A percentile compares a stretch with the other conserved stretches of the same genome.
phyloP scores from a whole-genome alignment of 2,888 invertebrate genomes.

The Andrena marginata region DNA sequence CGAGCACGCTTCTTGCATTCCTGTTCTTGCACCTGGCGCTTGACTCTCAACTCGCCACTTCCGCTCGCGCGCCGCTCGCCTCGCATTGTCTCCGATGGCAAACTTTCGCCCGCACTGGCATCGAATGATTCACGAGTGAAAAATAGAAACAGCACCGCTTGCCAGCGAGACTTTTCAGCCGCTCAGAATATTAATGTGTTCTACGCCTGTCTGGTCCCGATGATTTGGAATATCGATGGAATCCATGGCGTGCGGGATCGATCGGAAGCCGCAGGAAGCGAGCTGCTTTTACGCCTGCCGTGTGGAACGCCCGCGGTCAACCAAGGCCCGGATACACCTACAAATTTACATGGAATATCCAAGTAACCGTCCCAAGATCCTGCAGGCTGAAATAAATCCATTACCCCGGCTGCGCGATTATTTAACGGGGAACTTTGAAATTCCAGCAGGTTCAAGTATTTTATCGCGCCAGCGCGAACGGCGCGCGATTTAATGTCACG shows the following conservation, averaged over 20 bases:
- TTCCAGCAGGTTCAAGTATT: conserved; percentile 5
- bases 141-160: background rate
- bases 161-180: background rate
- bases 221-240: background rate
- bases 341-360: conserved; percentile 32
- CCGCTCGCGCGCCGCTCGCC: conserved; percentile 8
- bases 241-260: background rate
- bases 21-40: conserved; percentile 43
- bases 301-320: background rate
- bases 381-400: conserved; percentile 13
- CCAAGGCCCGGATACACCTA: conserved; percentile 1
- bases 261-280: conserved; percentile 5
- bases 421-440: conserved; percentile 15
- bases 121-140: background rate
- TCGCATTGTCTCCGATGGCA: conserved; percentile 28
- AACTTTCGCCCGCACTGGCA: conserved; percentile 21
- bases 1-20: conserved; percentile 18
- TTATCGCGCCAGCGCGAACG: background rate
- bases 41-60: conserved; percentile 36
- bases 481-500: conserved; percentile 8
- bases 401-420: conserved; percentile 12
- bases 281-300: conserved; percentile 5
- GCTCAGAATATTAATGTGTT: background rate
- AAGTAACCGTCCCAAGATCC: conserved; percentile 9
- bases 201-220: too few relatives aligned